A percentile compares a stretch with the other conserved stretches of the same genome.
phyloP scores from a whole-genome alignment of 2,888 invertebrate species.

The Marasmarcha lunaedactyla region DNA sequence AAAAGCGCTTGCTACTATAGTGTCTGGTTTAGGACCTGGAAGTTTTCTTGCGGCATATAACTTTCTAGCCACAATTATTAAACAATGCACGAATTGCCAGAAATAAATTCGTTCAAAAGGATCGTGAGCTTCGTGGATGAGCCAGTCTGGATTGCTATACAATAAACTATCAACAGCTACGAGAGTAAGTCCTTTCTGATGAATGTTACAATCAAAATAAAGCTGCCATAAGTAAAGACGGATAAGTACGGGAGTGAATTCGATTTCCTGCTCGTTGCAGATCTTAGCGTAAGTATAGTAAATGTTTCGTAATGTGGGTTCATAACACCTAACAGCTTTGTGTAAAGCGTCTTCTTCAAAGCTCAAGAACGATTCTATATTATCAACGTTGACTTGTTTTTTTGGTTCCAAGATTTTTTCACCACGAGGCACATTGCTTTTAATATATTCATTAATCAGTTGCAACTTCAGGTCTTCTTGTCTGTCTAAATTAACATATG shows the following conservation, averaged over 20 bases:
- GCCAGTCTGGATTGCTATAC: constrained; percentile 53
- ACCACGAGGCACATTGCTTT: constrained; percentile 28
- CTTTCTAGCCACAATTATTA: constrained; percentile 61
- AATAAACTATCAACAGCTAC: constrained; percentile 62
- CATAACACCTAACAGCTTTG: constrained; percentile 53
- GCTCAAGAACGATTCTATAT: constrained; percentile 28
- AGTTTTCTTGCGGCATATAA: constrained; percentile 46
- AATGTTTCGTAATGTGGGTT: constrained; percentile 54
- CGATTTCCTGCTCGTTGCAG: constrained; percentile 38
- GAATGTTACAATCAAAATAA: constrained; percentile 66
- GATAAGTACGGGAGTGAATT: constrained; percentile 52
- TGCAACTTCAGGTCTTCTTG: constrained; percentile 28
- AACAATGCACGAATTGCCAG: constrained; percentile 72
- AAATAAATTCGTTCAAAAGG: constrained; percentile 73
- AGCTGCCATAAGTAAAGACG: constrained; percentile 73
- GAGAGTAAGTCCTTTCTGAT: constrained; percentile 57
- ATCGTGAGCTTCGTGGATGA: constrained; percentile 48
- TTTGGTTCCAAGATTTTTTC: neutral
- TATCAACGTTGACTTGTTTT: constrained; percentile 10
- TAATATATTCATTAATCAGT: constrained; percentile 37
- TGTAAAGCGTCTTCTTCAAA: constrained; percentile 56
- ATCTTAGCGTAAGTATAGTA: constrained; percentile 65
- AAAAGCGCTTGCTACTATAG: constrained; percentile 62
- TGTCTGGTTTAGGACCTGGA: constrained; percentile 42
- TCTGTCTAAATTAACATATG: constrained; percentile 41